Evolutionary conservation across 1,140 invertebrate species (phyloP), one percentile per base, ranked within the genome.

Genomic region (Eurosta solidaginis): DNA sequence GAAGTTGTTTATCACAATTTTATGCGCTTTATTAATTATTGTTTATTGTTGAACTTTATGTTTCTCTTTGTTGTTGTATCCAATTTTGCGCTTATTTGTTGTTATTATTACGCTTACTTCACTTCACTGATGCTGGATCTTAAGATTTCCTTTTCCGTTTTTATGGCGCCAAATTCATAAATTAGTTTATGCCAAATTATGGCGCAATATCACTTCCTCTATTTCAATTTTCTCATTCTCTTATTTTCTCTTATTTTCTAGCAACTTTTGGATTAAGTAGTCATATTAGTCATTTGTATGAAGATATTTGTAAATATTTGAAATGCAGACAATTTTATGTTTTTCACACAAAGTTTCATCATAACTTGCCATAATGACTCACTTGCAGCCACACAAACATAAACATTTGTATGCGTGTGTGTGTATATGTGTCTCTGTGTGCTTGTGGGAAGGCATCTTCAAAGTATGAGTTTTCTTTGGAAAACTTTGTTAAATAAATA

Each of bases 21-120:
- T 68, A 40, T 68, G 59, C 59, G 59, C 33, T 68, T 68, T 68
- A 68, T 68, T 68, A 68, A 68, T 68, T 68, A 68, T 68, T 68
- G 59, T 68, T 68, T 68, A 68, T 68, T 68, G 59, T 68, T 68
- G 59, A 68, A 68, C 59, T 68, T 68, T 40, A 22, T 33, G 33
- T 10, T 12, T 4, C 54, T 1, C 54, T 6, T 36, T 59, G 7
- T 68, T 68, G 33, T 40, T 68, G 36, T 22, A 22, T 14, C n/a
- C 14, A 7, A 22, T 25, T 25, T 68, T 20, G 12, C n/a, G n/a
- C n/a, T 0, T 2, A 22, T 36, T 42, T 68, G 5, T 40, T 22
- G 36, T 42, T 40, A 6, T n/a, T 33, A n/a, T 10, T n/a, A 2
- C 49, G 29, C 17, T 63, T 33, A 1, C 59, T 68, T 42, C 17